These are phyloP conservation scores for Gyps fulvus DNA, from an alignment of 2,113 vertebrate species.

Conservation along the genomic window DNA sequence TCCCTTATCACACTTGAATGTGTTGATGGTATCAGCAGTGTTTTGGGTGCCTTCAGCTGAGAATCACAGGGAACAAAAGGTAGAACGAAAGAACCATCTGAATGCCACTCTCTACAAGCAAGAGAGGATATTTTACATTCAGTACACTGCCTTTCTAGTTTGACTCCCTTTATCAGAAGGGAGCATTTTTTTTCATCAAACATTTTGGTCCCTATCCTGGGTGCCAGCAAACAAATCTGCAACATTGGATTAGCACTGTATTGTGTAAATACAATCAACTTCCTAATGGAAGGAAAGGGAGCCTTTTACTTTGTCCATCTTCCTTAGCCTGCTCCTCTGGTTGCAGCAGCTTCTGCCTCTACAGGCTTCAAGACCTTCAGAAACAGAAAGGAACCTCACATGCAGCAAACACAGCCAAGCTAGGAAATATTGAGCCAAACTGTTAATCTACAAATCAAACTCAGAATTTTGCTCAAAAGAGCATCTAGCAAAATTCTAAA, in stretches of 20 bases:
- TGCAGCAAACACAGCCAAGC: not conserved
- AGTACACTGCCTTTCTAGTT: not conserved
- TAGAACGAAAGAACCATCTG: not conserved
- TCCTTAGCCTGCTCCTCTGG: not conserved
- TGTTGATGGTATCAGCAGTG: slow-evolving; percentile 1
- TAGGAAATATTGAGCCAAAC: not conserved
- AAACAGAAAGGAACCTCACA: not conserved
- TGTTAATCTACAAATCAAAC: not conserved
- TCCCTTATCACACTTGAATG: not conserved
- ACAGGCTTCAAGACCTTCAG: not conserved
- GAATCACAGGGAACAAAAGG: not conserved
- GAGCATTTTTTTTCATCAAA: not conserved
- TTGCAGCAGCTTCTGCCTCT: not conserved
- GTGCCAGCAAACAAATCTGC: not conserved
- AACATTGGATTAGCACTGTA: not conserved
- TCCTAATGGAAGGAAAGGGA: not conserved
- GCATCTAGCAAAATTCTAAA: not conserved
- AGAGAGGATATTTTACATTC: not conserved
- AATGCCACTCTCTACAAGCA: not conserved
- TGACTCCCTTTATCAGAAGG: not conserved
- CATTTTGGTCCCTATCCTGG: not conserved
- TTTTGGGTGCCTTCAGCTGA: not conserved
- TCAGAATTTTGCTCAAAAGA: not conserved
- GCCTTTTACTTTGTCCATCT: not conserved
- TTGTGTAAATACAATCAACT: not conserved